A percentile compares a stretch with the other conserved stretches of the same genome.
Evolutionary conservation across 2,113 vertebrate genomes (phyloP).

Genomic region (Tragelaphus buxtoni): DNA sequence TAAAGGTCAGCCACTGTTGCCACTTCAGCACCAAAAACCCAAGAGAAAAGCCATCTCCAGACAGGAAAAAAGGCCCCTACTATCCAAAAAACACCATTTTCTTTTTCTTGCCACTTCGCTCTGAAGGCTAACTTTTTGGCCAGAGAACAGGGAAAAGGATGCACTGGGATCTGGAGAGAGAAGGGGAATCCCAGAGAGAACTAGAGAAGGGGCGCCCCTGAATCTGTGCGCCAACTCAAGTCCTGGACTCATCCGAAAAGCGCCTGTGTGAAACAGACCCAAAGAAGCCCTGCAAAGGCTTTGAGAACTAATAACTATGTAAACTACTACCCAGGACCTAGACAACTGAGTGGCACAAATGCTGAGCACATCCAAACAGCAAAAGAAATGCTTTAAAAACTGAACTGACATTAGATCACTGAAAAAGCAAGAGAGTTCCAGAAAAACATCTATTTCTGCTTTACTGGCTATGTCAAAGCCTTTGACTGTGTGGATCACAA

Average conservation of each 20-base stretch:
- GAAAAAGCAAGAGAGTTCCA: background rate
- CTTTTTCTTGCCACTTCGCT: background rate
- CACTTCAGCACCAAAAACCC: background rate
- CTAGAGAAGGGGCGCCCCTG: background rate
- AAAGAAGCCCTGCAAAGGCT: background rate
- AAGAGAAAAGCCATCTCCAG: background rate
- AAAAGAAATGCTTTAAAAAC: background rate
- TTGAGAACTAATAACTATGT: background rate
- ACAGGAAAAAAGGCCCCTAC: background rate
- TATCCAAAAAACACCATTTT: background rate
- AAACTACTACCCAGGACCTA: background rate
- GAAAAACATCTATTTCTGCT: background rate
- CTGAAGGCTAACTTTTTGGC: background rate
- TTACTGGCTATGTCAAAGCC: background rate
- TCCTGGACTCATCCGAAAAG: background rate
- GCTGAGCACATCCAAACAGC: background rate
- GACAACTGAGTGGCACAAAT: background rate
- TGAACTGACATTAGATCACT: background rate
- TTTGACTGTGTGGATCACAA: background rate
- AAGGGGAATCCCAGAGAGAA: background rate
- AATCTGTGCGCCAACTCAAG: background rate
- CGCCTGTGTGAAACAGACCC: background rate
- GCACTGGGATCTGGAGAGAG: background rate
- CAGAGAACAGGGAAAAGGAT: background rate
- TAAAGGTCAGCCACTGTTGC: background rate